phyloP scores from a whole-genome alignment of 2,113 vertebrate genomes.

The Hyperoodon ampullatus region DNA sequence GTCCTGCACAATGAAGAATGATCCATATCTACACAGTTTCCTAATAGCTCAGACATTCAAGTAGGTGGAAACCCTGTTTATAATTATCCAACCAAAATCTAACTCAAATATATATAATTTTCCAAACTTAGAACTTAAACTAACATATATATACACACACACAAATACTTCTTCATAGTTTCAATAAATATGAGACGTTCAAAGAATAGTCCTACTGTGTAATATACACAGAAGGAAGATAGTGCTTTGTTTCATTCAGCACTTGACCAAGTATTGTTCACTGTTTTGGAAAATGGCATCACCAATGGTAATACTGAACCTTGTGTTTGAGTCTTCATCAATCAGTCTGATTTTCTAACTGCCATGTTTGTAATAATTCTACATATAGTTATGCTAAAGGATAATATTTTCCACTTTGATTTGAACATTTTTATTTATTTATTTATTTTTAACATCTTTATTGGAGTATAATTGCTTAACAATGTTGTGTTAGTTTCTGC shows the following conservation, averaged over 20 bases:
- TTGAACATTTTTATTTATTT: too few species aligned
- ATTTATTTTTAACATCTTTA: too few species aligned
- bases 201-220: not conserved
- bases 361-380: not conserved
- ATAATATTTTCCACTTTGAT: not conserved
- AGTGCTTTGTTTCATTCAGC: not conserved
- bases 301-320: not conserved
- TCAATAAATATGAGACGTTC: not conserved
- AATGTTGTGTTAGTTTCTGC: too few species aligned
- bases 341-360: not conserved
- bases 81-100: not conserved
- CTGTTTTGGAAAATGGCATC: not conserved
- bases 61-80: not conserved
- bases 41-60: not conserved
- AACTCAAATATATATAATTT: not conserved
- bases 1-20: not conserved
- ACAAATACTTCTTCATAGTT: not conserved
- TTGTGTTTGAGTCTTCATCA: not conserved
- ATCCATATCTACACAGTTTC: not conserved
- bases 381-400: not conserved
- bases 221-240: not conserved
- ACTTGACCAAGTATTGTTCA: not conserved
- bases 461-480: too few species aligned
- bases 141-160: not conserved
- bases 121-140: not conserved